Conservation (phyloP, 2,888 invertebrate genomes). For the Dynastes grantii region DNA sequence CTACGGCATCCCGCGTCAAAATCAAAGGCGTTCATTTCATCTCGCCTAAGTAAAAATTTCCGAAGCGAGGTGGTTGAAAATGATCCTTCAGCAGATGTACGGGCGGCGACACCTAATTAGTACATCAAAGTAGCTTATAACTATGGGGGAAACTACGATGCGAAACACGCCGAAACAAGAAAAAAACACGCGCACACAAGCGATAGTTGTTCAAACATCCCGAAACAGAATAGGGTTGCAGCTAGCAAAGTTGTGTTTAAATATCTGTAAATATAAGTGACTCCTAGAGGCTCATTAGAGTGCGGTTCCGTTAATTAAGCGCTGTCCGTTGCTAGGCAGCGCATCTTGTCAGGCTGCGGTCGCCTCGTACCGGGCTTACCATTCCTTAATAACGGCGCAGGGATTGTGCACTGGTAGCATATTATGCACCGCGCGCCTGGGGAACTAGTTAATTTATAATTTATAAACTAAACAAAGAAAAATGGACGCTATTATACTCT, state of each 20-base stretch:
- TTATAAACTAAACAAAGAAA: not conserved
- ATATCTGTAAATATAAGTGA: constrained; percentile 52
- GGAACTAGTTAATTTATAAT: not conserved
- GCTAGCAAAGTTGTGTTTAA: constrained; percentile 44
- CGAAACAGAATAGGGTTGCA: constrained; percentile 34
- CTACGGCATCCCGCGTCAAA: not conserved
- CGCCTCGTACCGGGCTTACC: constrained; percentile 8
- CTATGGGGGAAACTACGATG: not conserved
- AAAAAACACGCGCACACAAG: not conserved
- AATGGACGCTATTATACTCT: not conserved
- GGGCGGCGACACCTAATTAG: constrained; percentile 29
- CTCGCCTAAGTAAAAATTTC: constrained; percentile 11
- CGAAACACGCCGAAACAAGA: not conserved
- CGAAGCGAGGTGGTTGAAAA: constrained; percentile 1
- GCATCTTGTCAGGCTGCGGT: constrained; percentile 26
- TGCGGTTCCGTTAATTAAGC: constrained; percentile 55
- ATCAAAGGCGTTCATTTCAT: not conserved
- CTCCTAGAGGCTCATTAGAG: constrained; percentile 55
- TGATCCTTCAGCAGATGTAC: constrained; percentile 1
- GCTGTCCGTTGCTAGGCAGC: constrained; percentile 52
- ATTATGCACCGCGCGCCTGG: not conserved
- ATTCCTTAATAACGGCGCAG: constrained; percentile 11
- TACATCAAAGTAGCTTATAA: constrained; percentile 33
- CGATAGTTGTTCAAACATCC: constrained; percentile 32
- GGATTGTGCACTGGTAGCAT: not conserved